These are phyloP conservation scores for Propithecus deckenii DNA, from an alignment of 2,797 vertebrate genomes.

Conservation along the genomic window DNA sequence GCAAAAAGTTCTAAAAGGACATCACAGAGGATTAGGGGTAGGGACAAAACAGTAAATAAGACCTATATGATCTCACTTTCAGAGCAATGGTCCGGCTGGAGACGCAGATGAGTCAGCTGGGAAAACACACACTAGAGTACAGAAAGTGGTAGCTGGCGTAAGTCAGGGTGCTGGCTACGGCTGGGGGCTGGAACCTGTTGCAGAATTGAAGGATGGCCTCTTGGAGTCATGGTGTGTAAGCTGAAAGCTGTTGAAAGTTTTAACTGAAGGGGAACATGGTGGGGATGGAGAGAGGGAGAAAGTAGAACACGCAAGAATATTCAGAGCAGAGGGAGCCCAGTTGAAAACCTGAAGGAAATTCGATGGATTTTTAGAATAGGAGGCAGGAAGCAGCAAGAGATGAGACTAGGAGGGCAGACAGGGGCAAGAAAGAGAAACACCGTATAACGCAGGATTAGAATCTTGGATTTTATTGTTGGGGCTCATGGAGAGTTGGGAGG, in stretches of 20 bases:
- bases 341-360: background rate
- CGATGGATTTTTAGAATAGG: background rate
- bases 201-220: background rate
- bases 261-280: background rate
- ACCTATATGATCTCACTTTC: background rate
- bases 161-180: background rate
- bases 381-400: background rate
- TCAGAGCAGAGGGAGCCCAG: background rate
- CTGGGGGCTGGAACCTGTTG: background rate
- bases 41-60: background rate
- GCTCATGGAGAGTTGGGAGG: background rate
- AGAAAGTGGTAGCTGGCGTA: background rate
- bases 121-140: background rate
- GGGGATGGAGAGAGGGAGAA: background rate
- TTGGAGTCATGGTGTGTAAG: background rate
- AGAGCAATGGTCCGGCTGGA: background rate
- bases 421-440: background rate
- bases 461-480: too few relatives aligned
- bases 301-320: background rate
- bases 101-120: background rate
- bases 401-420: background rate
- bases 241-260: background rate
- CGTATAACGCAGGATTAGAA: background rate
- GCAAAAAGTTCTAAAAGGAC: background rate
- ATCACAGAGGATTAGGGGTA: background rate